Percentiles rank a stretch among this genome's conserved stretches.
phyloP scores from a whole-genome alignment of 2,113 vertebrate genomes.

The Taurulus bubalis region DNA sequence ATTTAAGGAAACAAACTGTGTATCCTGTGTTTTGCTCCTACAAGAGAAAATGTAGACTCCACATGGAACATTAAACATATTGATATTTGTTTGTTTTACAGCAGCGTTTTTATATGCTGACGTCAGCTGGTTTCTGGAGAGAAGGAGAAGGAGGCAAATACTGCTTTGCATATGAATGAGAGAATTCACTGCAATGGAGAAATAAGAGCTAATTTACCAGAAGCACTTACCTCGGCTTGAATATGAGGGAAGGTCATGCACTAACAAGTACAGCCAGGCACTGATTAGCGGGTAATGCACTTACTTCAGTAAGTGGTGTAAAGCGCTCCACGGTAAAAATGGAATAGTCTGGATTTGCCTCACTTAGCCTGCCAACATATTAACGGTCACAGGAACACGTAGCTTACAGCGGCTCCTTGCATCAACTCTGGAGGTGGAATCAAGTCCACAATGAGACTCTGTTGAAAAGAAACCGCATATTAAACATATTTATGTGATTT shows the following conservation, averaged over 20 bases:
- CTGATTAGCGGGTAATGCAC: constrained; percentile 77
- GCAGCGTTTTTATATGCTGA: neutral
- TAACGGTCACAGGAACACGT: constrained; percentile 51
- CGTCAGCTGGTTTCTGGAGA: neutral
- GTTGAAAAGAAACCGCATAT: constrained; percentile 35
- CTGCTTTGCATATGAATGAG: constrained; percentile 29
- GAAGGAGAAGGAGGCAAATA: neutral
- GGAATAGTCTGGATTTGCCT: constrained; percentile 72
- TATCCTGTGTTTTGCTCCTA: neutral
- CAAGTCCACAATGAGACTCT: constrained; percentile 52
- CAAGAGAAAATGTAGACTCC: neutral
- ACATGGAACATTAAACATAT: neutral
- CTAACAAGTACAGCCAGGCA: constrained; percentile 72
- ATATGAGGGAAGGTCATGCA: constrained; percentile 52
- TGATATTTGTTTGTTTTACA: neutral
- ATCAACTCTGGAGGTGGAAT: constrained; percentile 38
- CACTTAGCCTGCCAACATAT: constrained; percentile 59
- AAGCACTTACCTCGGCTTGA: constrained; percentile 58
- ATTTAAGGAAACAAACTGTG: neutral
- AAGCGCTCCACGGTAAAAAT: constrained; percentile 73
- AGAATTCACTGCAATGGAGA: constrained; percentile 33
- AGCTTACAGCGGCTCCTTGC: constrained; percentile 58
- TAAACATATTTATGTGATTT: constrained; percentile 1
- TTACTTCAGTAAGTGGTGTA: constrained; percentile 70
- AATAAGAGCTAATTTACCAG: constrained; percentile 53